phyloP scores from a whole-genome alignment of 2,888 invertebrate genomes.

The Yponomeuta cagnagella region DNA sequence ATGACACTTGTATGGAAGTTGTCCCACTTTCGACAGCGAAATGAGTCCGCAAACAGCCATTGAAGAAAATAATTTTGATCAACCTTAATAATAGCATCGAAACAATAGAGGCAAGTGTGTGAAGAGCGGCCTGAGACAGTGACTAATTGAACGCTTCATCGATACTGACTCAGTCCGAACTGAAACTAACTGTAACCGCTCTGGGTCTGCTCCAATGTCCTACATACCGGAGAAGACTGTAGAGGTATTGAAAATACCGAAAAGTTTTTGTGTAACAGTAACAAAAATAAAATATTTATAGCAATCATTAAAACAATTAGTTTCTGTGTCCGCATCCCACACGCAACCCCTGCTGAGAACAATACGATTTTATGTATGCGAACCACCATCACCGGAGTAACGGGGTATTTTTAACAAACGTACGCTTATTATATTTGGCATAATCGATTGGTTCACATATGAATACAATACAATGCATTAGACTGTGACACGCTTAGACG shows the following conservation, averaged over 20 bases:
- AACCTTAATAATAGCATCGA: conserved; percentile 22
- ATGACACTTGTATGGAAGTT: conserved; percentile 4
- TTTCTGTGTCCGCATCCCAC: conserved; percentile 7
- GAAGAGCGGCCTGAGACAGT: conserved; percentile 47
- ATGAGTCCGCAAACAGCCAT: neutral
- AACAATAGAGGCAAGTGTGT: conserved; percentile 39
- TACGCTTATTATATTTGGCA: conserved; percentile 37
- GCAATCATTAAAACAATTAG: neutral
- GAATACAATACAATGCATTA: conserved; percentile 51
- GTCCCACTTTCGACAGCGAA: conserved; percentile 5
- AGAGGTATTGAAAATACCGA: neutral
- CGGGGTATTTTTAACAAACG: conserved; percentile 36
- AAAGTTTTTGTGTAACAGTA: neutral
- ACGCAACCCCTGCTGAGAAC: conserved; percentile 11
- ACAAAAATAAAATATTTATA: neutral
- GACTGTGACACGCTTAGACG: conserved; percentile 26
- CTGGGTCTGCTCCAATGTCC: conserved; percentile 63
- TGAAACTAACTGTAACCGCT: conserved; percentile 48
- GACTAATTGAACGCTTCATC: conserved; percentile 42
- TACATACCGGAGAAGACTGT: conserved; percentile 36
- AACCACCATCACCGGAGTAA: conserved; percentile 37
- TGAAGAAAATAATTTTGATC: conserved; percentile 2
- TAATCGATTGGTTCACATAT: conserved; percentile 45
- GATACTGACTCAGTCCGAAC: conserved; percentile 48
- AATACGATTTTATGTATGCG: conserved; percentile 21